phyloP scores from a whole-genome alignment of 2,113 vertebrate genomes.

The Mustelus asterias region DNA sequence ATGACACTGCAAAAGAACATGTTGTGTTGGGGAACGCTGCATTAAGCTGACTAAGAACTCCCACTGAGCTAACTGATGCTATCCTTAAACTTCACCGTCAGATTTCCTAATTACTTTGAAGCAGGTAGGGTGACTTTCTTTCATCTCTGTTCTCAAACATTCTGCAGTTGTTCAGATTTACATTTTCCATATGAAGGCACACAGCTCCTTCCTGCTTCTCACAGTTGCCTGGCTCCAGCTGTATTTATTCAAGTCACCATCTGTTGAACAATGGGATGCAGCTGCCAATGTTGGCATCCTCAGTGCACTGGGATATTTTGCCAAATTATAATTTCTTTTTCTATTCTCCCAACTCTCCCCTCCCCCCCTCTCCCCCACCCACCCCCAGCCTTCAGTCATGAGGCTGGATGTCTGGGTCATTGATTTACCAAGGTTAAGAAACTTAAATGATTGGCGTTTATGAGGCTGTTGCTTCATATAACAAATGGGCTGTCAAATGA shows the following conservation, averaged over 20 bases:
- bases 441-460: conserved; percentile 3
- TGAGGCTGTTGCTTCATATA: conserved; percentile 38
- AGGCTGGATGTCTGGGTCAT: conserved; percentile 27
- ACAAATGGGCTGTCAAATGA: conserved; percentile 35
- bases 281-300: conserved; percentile 43
- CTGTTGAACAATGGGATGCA: conserved; percentile 56
- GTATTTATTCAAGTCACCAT: conserved; percentile 52
- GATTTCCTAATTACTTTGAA: neutral
- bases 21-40: neutral
- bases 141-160: neutral
- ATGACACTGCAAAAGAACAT: neutral
- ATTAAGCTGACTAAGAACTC: neutral
- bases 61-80: neutral
- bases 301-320: conserved; percentile 43
- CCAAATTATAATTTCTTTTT: conserved; percentile 47
- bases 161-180: conserved; percentile 10
- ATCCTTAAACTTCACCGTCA: conserved; percentile 10
- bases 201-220: conserved; percentile 40
- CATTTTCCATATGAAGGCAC: neutral
- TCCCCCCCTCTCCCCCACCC: too few relatives aligned
- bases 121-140: neutral
- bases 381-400: neutral
- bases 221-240: conserved; percentile 49
- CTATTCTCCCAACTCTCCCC: too few relatives aligned
- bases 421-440: conserved; percentile 44